These are phyloP conservation scores for Zoanthus sociatus DNA, from an alignment of 92 coral and sea anemone genomes.

Conservation along the genomic window DNA sequence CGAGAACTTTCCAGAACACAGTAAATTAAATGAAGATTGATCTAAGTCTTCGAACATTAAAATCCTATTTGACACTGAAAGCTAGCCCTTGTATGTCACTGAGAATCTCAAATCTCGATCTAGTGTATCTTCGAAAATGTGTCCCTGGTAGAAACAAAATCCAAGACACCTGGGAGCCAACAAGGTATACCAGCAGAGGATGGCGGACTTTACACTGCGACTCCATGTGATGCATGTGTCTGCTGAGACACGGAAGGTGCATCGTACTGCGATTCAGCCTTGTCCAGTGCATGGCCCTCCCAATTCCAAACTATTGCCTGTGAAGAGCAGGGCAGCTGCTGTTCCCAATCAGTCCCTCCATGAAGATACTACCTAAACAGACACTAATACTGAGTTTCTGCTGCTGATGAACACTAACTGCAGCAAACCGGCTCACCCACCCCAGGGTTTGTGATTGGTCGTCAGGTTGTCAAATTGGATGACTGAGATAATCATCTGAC, in stretches of 20 bases:
- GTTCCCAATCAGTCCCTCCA: slow-evolving; percentile 15
- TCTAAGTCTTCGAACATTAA: slow-evolving; percentile 38
- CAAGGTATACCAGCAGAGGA: slow-evolving; percentile 47
- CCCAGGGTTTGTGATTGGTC: too few relatives aligned
- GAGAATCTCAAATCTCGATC: slow-evolving; percentile 21
- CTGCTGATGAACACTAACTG: slow-evolving; percentile 3
- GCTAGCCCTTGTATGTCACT: slow-evolving; percentile 48
- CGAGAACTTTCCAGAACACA: slow-evolving; percentile 42
- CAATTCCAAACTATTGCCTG: background rate
- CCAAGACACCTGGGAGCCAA: slow-evolving; percentile 65
- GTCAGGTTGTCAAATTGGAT: too few relatives aligned
- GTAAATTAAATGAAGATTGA: slow-evolving; percentile 32
- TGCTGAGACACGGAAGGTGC: background rate
- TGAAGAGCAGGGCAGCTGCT: background rate
- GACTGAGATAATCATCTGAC: too few relatives aligned
- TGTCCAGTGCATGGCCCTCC: slow-evolving; percentile 1
- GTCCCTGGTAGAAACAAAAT: slow-evolving; percentile 62
- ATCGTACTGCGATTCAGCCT: background rate
- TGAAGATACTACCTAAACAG: slow-evolving; percentile 30
- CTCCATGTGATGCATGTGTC: slow-evolving; percentile 2
- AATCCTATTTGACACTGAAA: slow-evolving; percentile 46
- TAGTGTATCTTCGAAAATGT: slow-evolving; percentile 58
- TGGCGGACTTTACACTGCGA: slow-evolving; percentile 50
- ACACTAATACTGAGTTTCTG: slow-evolving; percentile 39
- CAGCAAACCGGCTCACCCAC: slow-evolving; percentile 3